Evolutionary conservation across 2,113 vertebrate genomes (phyloP).

Genomic region (Oryctolagus cuniculus): mOryCun1.1 NC_091434.1:139304001-139304500

Average conservation of each 20-base stretch:
- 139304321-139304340: background rate
- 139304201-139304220: background rate
- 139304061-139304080: no score
- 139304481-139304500: background rate
- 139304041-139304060: no score
- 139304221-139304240: background rate
- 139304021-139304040: no score
- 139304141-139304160: background rate
- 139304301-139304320: background rate
- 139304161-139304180: fast-evolving
- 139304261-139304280: background rate
- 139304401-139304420: background rate
- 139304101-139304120: no score
- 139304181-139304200: background rate
- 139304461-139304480: background rate
- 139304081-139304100: no score
- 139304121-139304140: background rate
- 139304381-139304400: background rate
- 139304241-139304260: background rate
- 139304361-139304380: background rate
- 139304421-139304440: background rate
- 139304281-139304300: background rate
- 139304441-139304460: background rate
- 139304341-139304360: background rate
- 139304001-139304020: no score